These are phyloP conservation scores for Mya arenaria DNA, from an alignment of 1,140 invertebrate genomes.

Conservation along the genomic window DNA sequence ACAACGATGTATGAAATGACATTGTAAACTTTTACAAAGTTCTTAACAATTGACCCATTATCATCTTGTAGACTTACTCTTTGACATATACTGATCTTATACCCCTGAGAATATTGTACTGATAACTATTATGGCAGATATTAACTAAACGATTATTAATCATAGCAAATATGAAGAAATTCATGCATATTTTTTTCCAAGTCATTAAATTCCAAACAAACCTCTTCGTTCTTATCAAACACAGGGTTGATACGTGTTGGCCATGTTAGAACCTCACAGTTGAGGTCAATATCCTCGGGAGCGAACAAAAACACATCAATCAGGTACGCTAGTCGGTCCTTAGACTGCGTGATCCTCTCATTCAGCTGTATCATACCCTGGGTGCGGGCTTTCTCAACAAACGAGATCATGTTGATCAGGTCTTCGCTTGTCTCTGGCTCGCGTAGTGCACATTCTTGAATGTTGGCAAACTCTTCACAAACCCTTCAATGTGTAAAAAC, in stretches of 20 bases:
- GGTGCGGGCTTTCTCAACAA: constrained; percentile 77
- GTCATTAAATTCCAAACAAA: constrained; percentile 52
- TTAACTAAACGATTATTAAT: too few relatives aligned
- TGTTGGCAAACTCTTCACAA: constrained; percentile 76
- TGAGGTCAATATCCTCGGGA: constrained; percentile 79
- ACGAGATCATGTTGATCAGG: constrained; percentile 78
- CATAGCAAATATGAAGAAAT: too few relatives aligned
- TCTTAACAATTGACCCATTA: too few relatives aligned
- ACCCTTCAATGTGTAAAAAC: constrained; percentile 70
- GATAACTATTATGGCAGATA: too few relatives aligned
- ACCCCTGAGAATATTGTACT: too few relatives aligned
- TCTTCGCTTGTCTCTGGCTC: constrained; percentile 77
- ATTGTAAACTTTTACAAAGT: too few relatives aligned
- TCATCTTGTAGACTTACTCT: too few relatives aligned
- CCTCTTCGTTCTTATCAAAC: constrained; percentile 81
- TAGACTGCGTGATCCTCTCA: constrained; percentile 75
- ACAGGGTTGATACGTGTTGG: constrained; percentile 78
- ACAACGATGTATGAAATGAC: too few relatives aligned
- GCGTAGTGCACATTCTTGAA: constrained; percentile 74
- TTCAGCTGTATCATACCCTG: constrained; percentile 77
- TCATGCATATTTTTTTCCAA: constrained; percentile 15
- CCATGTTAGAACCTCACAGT: constrained; percentile 80
- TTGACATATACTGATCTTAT: too few relatives aligned
- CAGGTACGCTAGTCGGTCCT: constrained; percentile 77
- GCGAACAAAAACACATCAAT: constrained; percentile 79